Base-by-base conservation (phyloP, 2,113 vertebrate genomes). In the Strix aluco region DNA sequence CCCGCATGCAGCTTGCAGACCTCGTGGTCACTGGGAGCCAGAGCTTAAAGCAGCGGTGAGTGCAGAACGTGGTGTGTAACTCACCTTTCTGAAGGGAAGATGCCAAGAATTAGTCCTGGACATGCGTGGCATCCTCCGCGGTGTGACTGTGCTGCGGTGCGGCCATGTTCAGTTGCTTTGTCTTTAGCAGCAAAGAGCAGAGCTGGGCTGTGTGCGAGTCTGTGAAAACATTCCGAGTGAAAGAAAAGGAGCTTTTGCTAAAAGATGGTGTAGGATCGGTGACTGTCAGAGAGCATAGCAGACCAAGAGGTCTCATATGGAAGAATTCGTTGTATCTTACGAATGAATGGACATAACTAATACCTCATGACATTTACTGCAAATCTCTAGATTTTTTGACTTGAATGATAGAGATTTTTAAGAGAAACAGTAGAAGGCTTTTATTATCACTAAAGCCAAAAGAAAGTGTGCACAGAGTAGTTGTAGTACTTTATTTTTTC, bases 151-250 rank as follows among this genome's bases (percentile, higher is more conserved):
- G 38, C 19, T 25, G 51, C 1, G 2, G 30, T 15, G 57, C 1
- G 1, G n/a, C 49, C 3, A 1, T 4, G 9, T 25, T 54, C 9
- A 9, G 1, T 13, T 11, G 29, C 17, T 42, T 14, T 32, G 34
- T 17, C 22, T 51, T 54, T 6, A 40, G 57, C 51, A 32, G 38
- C 38, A 52, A 26, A 22, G 7, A 52, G 44, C 59, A 25, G 51
- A 66, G 36, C 63, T 32, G 23, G 38, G 38, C 19, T 17, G 69
- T 6, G 0, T 26, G 11, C 4, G 1, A 21, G n/a, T 25, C 25
- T 15, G 19, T 20, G 32, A 25, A 21, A 38, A 19, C 47, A 3
- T 57, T 38, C 52, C 40, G 27, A 34, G 34, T 6, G 47, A 46
- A 57, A 36, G 84, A 46, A 80, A 46, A 40, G 49, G 42, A 88